Evolutionary conservation across 2,113 vertebrate genomes (phyloP), one percentile per base, ranked within the genome.

Genomic region (Gadus macrocephalus): DNA sequence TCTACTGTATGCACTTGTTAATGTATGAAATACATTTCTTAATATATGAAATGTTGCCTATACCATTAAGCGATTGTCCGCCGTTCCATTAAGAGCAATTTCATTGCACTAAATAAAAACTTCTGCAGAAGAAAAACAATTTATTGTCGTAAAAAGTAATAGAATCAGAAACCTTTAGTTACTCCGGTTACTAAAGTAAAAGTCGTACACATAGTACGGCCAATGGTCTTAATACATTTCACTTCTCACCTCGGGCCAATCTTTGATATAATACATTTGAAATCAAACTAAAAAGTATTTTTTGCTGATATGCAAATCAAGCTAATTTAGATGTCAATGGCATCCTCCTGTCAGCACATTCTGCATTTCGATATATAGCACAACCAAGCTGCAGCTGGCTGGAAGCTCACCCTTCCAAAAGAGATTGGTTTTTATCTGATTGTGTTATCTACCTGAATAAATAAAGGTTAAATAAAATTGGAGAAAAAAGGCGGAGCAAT

Each of bases 251-350:
- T 78, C 79, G 72, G 74, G 28, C 66, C 79, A 64, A 76, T 81
- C 55, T 84, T 84, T 80, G 75, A 83, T 81, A 74, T 55, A 69
- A 76, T 68, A 62, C 66, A 71, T 70, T 83, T 78, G 74, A 84
- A 82, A 88, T 86, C 83, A 89, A 80, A 76, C 76, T 82, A 84
- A 85, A 66, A 78, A 78, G 20, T 20, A 20, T 20, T 25, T 87
- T 87, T 87, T 81, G 75, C 78, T 87, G 84, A 86, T 85, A 87
- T 90, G 84, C 78, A 89, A 89, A 89, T 89, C 68, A 67, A 42
- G 69, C 60, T 80, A 76, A 85, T 88, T 87, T 86, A 81, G 75
- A 62, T 84, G 68, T 86, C 84, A 90, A 88, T 62, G 68, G 79
- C 61, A 85, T 82, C 67, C 78, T 77, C 76, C 77, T 27, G 78